Base-by-base conservation (phyloP, 2,888 invertebrate species). In the Peribatodes rhomboidaria region DNA sequence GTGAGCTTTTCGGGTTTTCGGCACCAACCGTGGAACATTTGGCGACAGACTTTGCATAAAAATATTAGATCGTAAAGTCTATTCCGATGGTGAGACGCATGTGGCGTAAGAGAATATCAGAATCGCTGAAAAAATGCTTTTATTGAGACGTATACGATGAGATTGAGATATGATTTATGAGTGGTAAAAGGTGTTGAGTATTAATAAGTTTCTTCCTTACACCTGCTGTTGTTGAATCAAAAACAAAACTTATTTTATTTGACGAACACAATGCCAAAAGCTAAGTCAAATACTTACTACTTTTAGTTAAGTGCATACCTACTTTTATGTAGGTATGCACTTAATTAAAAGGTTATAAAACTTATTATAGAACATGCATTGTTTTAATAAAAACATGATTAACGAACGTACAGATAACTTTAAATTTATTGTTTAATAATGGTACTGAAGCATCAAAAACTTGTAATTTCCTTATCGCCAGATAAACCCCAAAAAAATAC, bases 11-110 rank as follows among this genome's bases (percentile, higher is more conserved):
- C 87, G 88, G 84, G 80, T 84, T 90, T 90, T 87, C 88, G 84
- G 80, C 76, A 84, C 82, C 83, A 80, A 82, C 85, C 81, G 71
- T 80, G 81, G 82, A 89, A 92, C 93, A 93, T 93, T 93, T 92
- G 93, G 92, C 89, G 89, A 90, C 89, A 87, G 85, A 87, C 92
- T 92, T 91, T 91, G 91, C 90, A 92, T 92, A 89, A 92, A 93
- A 91, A 92, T 93, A 92, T 91, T 86, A 83, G 87, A 85, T 90
- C 92, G 90, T 92, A 92, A 93, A 92, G 78, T 86, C 85, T 86
- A 80, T 78, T 72, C 80, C 81, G 81, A 84, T 85, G 82, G 84
- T 85, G 82, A 84, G 84, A 69, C 88, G 84, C 91, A 92, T 92
- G 83, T 88, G 88, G 82, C 79, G 80, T 82, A 79, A 80, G 81